Percentiles rank a stretch among this genome's conserved stretches.
Conservation (phyloP, 2,797 vertebrate genomes). For the Lithobates pipiens region DNA sequence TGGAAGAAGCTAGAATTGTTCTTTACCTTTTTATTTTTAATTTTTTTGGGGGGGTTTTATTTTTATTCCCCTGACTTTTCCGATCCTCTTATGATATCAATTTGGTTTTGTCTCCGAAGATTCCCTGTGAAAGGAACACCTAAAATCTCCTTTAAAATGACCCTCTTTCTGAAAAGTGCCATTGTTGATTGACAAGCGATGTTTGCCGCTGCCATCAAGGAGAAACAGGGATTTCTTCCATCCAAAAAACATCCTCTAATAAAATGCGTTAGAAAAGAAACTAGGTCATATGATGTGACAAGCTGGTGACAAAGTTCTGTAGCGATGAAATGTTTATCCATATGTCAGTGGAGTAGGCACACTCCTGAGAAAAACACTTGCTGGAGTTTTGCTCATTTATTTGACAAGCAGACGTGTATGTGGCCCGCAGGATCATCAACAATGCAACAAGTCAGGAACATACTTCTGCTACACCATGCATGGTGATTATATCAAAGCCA, state of each 20-base stretch:
- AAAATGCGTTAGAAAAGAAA: slow-evolving; percentile 45
- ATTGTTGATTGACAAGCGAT: slow-evolving; percentile 28
- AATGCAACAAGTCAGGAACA: slow-evolving; percentile 31
- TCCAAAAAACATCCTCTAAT: slow-evolving; percentile 42
- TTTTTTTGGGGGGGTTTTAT: not conserved
- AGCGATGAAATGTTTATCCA: slow-evolving; percentile 47
- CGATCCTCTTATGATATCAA: not conserved
- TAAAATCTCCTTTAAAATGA: slow-evolving; percentile 8
- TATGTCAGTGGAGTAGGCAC: slow-evolving; percentile 37
- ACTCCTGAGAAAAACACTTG: slow-evolving; percentile 52
- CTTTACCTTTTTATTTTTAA: too few species aligned
- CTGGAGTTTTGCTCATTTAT: slow-evolving; percentile 45
- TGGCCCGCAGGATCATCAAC: slow-evolving; percentile 11
- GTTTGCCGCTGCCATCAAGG: slow-evolving; percentile 28
- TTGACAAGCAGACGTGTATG: slow-evolving; percentile 49
- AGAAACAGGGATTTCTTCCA: slow-evolving; percentile 35
- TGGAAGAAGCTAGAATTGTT: too few species aligned
- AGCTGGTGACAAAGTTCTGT: slow-evolving; percentile 47
- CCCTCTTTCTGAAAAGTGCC: not conserved
- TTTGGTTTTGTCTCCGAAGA: not conserved
- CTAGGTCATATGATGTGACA: slow-evolving; percentile 56
- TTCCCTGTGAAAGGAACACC: not conserved
- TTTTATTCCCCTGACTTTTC: not conserved
- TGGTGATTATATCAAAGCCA: not conserved
- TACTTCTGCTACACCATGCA: not conserved